phyloP scores from a whole-genome alignment of 2,888 invertebrate species.

The Dynastes tityus region DNA sequence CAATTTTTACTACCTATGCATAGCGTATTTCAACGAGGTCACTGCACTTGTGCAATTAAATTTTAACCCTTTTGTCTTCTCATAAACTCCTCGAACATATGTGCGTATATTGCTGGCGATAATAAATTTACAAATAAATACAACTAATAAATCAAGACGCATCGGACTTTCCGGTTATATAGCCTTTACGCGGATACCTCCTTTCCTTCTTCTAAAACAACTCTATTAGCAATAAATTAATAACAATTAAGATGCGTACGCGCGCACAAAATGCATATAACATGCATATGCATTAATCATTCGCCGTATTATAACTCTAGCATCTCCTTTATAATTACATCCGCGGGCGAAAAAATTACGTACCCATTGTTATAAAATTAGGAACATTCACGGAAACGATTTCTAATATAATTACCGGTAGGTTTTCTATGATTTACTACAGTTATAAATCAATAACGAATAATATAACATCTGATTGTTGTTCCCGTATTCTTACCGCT shows the following conservation, averaged over 20 bases:
- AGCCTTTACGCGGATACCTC: background rate
- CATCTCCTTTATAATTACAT: constrained; percentile 14
- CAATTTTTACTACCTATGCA: too few species aligned
- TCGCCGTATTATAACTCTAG: background rate
- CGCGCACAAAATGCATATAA: constrained; percentile 13
- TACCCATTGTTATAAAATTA: constrained; percentile 38
- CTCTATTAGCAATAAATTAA: constrained; percentile 36
- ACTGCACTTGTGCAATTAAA: background rate
- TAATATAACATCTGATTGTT: constrained; percentile 34
- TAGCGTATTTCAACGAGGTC: background rate
- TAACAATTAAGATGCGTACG: constrained; percentile 23
- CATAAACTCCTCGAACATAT: background rate
- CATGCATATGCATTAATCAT: constrained; percentile 29
- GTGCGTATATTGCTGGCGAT: background rate
- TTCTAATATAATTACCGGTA: constrained; percentile 45
- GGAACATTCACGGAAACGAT: constrained; percentile 38
- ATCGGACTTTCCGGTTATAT: background rate
- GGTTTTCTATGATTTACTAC: constrained; percentile 32
- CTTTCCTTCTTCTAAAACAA: background rate
- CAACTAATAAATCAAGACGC: constrained; percentile 6
- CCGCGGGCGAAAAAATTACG: background rate
- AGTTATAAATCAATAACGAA: constrained; percentile 40
- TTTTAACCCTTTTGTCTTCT: too few species aligned
- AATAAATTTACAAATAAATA: constrained; percentile 16
- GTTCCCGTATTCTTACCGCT: background rate